A percentile compares a stretch with the other conserved stretches of the same genome.
Conservation (phyloP, 2,888 invertebrate genomes). For the Coelopa pilipes region DNA sequence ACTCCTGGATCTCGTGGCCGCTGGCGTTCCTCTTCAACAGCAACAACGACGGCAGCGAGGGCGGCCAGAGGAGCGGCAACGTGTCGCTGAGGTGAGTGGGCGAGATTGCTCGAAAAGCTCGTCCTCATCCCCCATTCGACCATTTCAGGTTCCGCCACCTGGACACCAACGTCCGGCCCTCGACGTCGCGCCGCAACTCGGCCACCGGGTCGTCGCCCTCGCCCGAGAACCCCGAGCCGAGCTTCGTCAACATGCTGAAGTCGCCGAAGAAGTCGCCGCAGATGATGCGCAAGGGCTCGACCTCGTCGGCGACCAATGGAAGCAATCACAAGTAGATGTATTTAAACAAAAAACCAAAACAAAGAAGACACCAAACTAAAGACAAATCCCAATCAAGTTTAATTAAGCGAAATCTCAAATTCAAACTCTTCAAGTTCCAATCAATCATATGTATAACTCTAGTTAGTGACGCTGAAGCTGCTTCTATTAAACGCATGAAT, state of each 20-base stretch:
- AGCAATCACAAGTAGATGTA: slow-evolving; percentile 50
- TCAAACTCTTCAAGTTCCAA: neutral
- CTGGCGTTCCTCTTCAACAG: slow-evolving; percentile 85
- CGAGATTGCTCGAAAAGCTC: neutral
- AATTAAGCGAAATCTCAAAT: neutral
- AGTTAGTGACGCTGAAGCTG: neutral
- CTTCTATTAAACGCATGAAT: neutral
- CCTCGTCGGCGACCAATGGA: slow-evolving; percentile 53
- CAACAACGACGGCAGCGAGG: slow-evolving; percentile 73
- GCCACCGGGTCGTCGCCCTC: slow-evolving; percentile 76
- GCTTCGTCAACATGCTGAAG: slow-evolving; percentile 62
- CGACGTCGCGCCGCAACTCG: slow-evolving; percentile 72
- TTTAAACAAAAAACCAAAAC: neutral
- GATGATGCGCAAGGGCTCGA: slow-evolving; percentile 58
- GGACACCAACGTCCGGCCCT: slow-evolving; percentile 85
- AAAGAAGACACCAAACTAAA: too few relatives aligned
- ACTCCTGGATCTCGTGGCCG: slow-evolving; percentile 93
- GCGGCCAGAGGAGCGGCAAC: slow-evolving; percentile 71
- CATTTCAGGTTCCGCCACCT: slow-evolving; percentile 81
- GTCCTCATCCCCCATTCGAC: neutral
- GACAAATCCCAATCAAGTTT: too few relatives aligned
- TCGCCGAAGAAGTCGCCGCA: slow-evolving; percentile 70
- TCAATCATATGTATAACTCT: neutral
- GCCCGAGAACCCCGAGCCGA: slow-evolving; percentile 61
- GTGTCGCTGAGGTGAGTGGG: slow-evolving; percentile 78